Percentiles rank a stretch among this genome's conserved stretches.
Conservation (phyloP, 2,113 vertebrate species). For the Pterocles orientalis region DNA sequence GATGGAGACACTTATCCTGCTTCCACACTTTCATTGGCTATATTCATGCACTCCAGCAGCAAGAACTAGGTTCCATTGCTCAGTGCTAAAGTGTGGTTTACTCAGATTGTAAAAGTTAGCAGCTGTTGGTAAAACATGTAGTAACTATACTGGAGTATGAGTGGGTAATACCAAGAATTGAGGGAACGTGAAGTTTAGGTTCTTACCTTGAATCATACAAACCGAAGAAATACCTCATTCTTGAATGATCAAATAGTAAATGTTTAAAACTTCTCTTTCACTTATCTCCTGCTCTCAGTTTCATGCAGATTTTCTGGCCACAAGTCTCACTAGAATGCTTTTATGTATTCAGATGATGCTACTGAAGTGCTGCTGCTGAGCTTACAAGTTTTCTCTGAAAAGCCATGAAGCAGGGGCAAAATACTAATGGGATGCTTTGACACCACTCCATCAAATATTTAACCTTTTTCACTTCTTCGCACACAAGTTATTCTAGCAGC, state of each 20-base stretch:
- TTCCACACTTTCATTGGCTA: not conserved
- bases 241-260: not conserved
- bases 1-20: not conserved
- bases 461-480: conserved; percentile 46
- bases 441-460: conserved; percentile 61
- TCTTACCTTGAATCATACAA: not conserved
- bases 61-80: not conserved
- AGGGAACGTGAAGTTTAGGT: not conserved
- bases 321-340: not conserved
- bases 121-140: not conserved
- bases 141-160: not conserved
- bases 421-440: conserved; percentile 52
- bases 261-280: not conserved
- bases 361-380: conserved; percentile 26
- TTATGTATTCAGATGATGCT: conserved; percentile 12
- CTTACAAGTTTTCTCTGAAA: conserved; percentile 33
- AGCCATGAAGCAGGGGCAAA: conserved; percentile 17
- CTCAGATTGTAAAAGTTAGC: not conserved
- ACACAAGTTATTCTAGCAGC: conserved; percentile 22
- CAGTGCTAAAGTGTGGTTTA: not conserved
- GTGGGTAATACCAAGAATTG: not conserved
- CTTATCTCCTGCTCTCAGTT: not conserved
- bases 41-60: not conserved
- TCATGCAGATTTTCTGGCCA: conserved; percentile 12
- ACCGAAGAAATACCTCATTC: not conserved